phyloP scores from a whole-genome alignment of 2,113 vertebrate species.

The Paedocypris sp. region DNA sequence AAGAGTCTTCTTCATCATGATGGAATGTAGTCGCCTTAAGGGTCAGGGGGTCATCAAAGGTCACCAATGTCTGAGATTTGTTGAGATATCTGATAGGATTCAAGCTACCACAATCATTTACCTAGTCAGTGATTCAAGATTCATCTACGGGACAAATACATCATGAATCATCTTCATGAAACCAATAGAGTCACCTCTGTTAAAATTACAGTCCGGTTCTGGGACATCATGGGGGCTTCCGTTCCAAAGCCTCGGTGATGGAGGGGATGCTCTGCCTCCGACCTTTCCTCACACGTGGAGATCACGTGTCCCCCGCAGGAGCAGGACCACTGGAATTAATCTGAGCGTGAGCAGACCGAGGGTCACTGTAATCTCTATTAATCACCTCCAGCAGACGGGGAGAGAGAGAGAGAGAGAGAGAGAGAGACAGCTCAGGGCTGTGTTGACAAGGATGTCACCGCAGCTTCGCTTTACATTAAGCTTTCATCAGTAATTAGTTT shows the following conservation, averaged over 20 bases:
- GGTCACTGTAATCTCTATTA: conserved; percentile 36
- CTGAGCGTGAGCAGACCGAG: conserved; percentile 5
- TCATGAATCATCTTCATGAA: too few species aligned
- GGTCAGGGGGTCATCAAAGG: too few species aligned
- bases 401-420: background rate
- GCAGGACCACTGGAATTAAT: background rate
- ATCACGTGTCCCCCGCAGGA: background rate
- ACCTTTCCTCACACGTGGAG: conserved; percentile 1
- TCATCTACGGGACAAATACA: too few species aligned
- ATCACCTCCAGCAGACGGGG: conserved; percentile 41
- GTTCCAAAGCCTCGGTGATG: background rate
- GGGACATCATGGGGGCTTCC: background rate
- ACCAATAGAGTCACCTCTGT: background rate
- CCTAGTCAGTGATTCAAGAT: background rate
- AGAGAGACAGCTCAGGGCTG: conserved; percentile 28
- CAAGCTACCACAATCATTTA: too few species aligned
- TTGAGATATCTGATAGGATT: too few species aligned
- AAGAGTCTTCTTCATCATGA: too few species aligned
- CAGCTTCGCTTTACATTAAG: conserved; percentile 39
- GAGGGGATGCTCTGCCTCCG: background rate
- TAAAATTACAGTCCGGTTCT: background rate
- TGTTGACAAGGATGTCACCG: conserved; percentile 49
- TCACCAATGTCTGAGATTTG: too few species aligned
- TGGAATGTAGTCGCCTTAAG: too few species aligned
- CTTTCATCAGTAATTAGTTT: conserved; percentile 58